Evolutionary conservation across 2,888 invertebrate species (phyloP).

Genomic region (Drosophila niveifrons): DNA sequence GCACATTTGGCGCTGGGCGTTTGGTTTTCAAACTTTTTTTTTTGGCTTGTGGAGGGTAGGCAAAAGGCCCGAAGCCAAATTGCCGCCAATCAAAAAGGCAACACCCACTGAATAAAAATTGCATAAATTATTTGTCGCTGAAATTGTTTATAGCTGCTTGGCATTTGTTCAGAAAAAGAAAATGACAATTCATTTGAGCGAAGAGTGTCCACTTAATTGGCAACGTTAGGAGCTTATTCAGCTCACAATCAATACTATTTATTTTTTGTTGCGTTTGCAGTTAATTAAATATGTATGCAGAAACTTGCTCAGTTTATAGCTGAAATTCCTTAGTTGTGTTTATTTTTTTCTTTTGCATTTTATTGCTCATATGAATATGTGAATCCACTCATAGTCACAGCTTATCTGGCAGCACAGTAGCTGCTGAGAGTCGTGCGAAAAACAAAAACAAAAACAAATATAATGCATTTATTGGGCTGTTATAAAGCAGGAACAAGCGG

Average conservation of each 20-base stretch:
- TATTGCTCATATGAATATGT: constrained; percentile 8
- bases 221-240: neutral
- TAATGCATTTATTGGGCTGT: constrained; percentile 84
- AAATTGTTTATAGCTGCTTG: constrained; percentile 64
- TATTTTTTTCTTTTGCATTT: neutral
- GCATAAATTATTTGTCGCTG: constrained; percentile 73
- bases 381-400: constrained; percentile 2
- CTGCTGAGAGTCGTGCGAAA: constrained; percentile 70
- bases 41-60: constrained; percentile 6
- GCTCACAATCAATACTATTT: neutral
- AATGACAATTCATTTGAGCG: neutral
- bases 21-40: constrained; percentile 33
- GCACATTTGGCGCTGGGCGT: constrained; percentile 68
- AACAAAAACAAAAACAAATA: constrained; percentile 54
- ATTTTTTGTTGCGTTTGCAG: neutral
- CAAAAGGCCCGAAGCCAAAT: constrained; percentile 64
- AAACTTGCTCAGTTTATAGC: neutral
- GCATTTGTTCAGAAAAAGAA: neutral
- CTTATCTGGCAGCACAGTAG: constrained; percentile 69
- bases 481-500: constrained; percentile 64
- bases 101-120: constrained; percentile 81
- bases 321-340: neutral
- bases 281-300: neutral
- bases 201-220: constrained; percentile 13
- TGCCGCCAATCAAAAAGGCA: constrained; percentile 76